Evolutionary conservation across 1,140 invertebrate species (phyloP).

Genomic region (Heliconius nattereri): DNA sequence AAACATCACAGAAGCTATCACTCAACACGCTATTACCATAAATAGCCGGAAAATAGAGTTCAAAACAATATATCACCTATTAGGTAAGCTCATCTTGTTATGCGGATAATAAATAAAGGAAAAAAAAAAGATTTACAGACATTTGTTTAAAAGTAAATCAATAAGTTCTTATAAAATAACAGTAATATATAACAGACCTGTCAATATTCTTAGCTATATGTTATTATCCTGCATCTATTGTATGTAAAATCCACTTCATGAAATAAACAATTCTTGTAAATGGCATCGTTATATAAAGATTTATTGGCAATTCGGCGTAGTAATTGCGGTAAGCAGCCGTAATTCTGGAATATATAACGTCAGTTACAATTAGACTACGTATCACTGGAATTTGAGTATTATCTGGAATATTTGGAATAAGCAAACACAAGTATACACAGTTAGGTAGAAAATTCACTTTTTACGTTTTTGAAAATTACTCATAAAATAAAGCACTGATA

Average conservation of each 20-base stretch:
- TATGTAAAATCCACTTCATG: neutral
- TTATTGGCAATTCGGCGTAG: conserved; percentile 5
- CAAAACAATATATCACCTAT: too few species aligned
- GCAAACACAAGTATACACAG: neutral
- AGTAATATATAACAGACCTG: neutral
- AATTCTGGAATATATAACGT: neutral
- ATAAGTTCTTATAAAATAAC: too few species aligned
- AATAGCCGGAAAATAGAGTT: too few species aligned
- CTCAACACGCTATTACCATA: too few species aligned
- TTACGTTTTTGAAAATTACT: neutral
- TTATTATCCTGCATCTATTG: neutral
- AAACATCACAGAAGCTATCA: too few species aligned
- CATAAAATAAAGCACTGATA: neutral
- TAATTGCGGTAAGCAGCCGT: conserved; percentile 10
- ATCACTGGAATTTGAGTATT: neutral
- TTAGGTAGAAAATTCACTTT: too few species aligned
- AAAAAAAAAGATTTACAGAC: too few species aligned
- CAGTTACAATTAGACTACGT: neutral
- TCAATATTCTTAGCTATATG: neutral
- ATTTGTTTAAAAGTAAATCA: too few species aligned
- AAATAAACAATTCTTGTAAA: neutral
- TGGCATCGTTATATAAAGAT: neutral
- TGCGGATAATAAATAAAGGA: too few species aligned
- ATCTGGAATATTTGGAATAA: neutral
- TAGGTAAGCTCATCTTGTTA: too few species aligned